A percentile compares a stretch with the other conserved stretches of the same genome.
phyloP scores from a whole-genome alignment of 2,797 vertebrate species.

The Antrozous pallidus region DNA sequence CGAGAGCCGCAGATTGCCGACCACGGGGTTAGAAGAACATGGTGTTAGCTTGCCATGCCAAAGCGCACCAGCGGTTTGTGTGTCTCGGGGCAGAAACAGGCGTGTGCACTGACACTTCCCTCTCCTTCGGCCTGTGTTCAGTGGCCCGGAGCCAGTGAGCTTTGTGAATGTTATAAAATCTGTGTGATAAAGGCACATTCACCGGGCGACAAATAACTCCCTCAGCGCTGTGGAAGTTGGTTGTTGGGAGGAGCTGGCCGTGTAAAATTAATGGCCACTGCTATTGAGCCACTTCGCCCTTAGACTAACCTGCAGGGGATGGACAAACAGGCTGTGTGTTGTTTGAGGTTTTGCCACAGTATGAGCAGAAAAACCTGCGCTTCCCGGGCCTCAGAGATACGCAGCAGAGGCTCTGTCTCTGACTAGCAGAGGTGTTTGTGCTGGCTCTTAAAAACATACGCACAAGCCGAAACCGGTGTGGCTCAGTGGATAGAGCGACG shows the following conservation, averaged over 20 bases:
- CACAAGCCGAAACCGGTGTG: too few relatives aligned
- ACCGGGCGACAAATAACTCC: background rate
- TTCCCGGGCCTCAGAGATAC: background rate
- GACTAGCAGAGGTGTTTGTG: background rate
- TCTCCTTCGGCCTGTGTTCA: slow-evolving; percentile 32
- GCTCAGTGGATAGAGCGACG: too few relatives aligned
- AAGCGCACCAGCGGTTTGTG: background rate
- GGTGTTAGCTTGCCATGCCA: background rate
- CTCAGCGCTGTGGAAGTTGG: background rate
- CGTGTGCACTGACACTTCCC: background rate
- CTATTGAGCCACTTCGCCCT: background rate
- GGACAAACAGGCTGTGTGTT: background rate
- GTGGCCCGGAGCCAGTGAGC: background rate
- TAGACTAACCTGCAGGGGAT: background rate
- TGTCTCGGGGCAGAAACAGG: background rate
- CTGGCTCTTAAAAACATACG: background rate
- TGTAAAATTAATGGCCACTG: background rate
- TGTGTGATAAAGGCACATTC: background rate
- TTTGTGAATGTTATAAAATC: background rate
- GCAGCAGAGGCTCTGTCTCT: background rate
- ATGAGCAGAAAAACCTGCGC: background rate
- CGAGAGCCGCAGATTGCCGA: too few relatives aligned
- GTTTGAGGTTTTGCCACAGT: background rate
- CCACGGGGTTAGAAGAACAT: background rate
- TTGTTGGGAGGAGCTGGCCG: background rate